Evolutionary conservation across 2,113 vertebrate species (phyloP).

Genomic region (Crotalus helleri): DNA sequence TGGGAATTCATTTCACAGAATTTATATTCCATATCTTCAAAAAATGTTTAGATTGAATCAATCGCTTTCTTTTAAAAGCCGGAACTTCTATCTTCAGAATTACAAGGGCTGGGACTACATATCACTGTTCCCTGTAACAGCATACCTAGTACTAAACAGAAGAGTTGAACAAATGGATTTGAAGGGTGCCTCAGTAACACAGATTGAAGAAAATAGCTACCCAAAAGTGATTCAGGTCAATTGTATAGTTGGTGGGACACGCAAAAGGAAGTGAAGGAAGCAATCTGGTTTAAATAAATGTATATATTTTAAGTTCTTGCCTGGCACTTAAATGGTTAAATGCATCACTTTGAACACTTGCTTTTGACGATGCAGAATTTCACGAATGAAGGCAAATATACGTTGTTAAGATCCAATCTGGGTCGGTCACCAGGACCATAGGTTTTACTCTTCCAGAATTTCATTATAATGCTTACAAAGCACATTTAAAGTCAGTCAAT

Average conservation of each 20-base stretch:
- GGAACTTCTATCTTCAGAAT: not conserved
- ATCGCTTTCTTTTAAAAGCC: not conserved
- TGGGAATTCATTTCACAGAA: constrained; percentile 8
- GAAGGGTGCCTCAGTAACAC: not conserved
- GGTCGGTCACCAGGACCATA: not conserved
- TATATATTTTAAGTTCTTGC: not conserved
- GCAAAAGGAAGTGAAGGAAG: not conserved
- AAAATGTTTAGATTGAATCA: constrained; percentile 18
- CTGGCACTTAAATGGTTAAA: not conserved
- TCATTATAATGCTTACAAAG: not conserved
- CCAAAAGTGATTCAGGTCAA: not conserved
- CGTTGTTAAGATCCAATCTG: not conserved
- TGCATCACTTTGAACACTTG: not conserved
- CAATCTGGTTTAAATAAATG: not conserved
- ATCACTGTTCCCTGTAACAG: not conserved
- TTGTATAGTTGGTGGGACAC: not conserved
- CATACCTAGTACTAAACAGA: not conserved
- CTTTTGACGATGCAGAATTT: not conserved
- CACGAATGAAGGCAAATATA: not conserved
- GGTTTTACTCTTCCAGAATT: not conserved
- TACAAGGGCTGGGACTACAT: constrained; percentile 8
- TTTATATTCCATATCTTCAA: constrained; percentile 26
- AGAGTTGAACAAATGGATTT: not conserved
- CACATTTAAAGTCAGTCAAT: not conserved
- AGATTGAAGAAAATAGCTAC: not conserved